phyloP scores from a whole-genome alignment of 2,113 vertebrate species.

The Balaenoptera acutorostrata region DNA sequence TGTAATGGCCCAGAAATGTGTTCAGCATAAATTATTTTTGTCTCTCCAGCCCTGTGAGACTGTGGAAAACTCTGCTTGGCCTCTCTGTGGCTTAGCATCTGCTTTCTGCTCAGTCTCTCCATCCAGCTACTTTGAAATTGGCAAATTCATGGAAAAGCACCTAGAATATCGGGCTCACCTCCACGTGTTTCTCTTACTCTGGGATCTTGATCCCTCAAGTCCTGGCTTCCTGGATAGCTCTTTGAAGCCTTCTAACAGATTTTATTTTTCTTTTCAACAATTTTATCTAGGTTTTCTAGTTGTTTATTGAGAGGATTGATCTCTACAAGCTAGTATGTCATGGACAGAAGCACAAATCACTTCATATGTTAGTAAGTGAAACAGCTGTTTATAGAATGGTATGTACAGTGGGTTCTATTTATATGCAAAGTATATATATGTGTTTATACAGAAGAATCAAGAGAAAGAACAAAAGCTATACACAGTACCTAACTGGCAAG shows the following conservation, averaged over 20 bases:
- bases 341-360: not conserved
- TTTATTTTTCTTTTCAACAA: not conserved
- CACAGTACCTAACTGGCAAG: no score
- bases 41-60: not conserved
- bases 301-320: not conserved
- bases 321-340: not conserved
- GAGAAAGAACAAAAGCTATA: not conserved
- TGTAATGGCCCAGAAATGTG: not conserved
- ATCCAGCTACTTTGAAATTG: not conserved
- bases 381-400: not conserved
- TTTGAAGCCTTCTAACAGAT: not conserved
- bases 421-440: not conserved
- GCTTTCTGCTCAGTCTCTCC: not conserved
- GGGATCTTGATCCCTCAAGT: not conserved
- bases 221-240: not conserved
- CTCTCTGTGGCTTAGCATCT: not conserved
- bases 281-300: not conserved
- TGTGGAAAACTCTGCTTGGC: not conserved
- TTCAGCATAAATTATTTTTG: not conserved
- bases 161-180: not conserved
- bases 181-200: not conserved
- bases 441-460: not conserved
- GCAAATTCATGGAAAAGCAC: not conserved
- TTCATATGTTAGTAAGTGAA: not conserved
- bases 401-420: not conserved